These are phyloP conservation scores for Patiria miniata DNA, from an alignment of 35 echinoderm and acorn worm genomes.

Conservation along the genomic window DNA sequence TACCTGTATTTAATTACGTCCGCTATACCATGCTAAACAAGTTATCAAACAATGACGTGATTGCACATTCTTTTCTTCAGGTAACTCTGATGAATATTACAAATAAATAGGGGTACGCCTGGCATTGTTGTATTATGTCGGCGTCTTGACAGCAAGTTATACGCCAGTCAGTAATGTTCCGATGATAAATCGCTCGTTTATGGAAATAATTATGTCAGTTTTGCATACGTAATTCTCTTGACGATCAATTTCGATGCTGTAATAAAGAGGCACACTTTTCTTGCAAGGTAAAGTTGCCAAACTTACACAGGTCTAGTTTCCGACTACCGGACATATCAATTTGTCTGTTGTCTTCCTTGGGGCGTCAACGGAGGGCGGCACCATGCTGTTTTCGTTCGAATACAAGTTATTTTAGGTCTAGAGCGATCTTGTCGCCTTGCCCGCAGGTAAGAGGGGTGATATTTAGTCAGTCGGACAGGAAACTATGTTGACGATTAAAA, in stretches of 20 bases:
- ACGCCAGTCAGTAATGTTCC: too few relatives aligned
- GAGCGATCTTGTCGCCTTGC: not conserved
- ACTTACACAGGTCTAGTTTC: not conserved
- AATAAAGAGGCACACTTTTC: not conserved
- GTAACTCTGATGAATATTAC: too few relatives aligned
- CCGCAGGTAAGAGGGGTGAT: not conserved
- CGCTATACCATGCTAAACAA: too few relatives aligned
- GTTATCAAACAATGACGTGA: too few relatives aligned
- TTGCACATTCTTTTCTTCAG: too few relatives aligned
- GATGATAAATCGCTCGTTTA: not conserved
- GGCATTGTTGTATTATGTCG: too few relatives aligned
- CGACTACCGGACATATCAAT: constrained; percentile 31
- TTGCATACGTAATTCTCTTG: constrained; percentile 24
- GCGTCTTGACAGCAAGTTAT: too few relatives aligned
- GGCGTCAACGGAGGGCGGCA: constrained; percentile 6
- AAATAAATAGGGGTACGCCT: too few relatives aligned
- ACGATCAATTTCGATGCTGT: not conserved
- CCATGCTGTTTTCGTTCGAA: constrained; percentile 11
- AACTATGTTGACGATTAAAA: constrained; percentile 15
- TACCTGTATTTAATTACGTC: too few relatives aligned
- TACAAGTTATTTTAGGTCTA: not conserved
- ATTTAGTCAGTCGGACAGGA: constrained; percentile 22
- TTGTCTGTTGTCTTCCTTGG: constrained; percentile 14
- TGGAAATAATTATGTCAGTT: constrained; percentile 7
- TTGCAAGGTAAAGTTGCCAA: not conserved